Conservation (phyloP, 2,888 invertebrate species). For the Rhorus exstirpatorius region DNA sequence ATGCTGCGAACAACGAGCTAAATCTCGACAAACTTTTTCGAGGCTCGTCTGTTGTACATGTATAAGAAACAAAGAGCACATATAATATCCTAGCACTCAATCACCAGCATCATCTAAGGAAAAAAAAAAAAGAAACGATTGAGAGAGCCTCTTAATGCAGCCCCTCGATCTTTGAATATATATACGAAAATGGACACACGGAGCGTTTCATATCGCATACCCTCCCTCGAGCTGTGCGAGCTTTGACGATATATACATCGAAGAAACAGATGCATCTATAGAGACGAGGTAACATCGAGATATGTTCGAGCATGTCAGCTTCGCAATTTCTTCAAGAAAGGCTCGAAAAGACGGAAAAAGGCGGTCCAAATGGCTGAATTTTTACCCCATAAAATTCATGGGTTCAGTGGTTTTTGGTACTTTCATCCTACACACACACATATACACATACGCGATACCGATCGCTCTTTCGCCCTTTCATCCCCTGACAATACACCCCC, state of each 20-base stretch:
- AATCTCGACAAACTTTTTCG: too few relatives aligned
- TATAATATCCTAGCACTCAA: too few relatives aligned
- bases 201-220: constrained; percentile 6
- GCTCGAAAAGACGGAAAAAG: constrained; percentile 13
- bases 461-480: constrained; percentile 16
- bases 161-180: background rate
- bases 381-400: constrained; percentile 59
- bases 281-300: constrained; percentile 14
- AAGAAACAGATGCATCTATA: constrained; percentile 42
- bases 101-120: background rate
- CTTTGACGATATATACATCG: constrained; percentile 1
- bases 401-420: constrained; percentile 39
- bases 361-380: constrained; percentile 30
- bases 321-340: constrained; percentile 16
- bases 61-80: too few relatives aligned
- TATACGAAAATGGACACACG: background rate
- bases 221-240: background rate
- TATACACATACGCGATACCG: background rate
- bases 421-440: constrained; percentile 22
- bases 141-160: background rate
- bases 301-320: constrained; percentile 37
- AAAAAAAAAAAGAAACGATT: background rate
- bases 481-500: constrained; percentile 42
- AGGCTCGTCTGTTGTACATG: too few relatives aligned
- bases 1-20: too few relatives aligned